phyloP scores from a whole-genome alignment of 1,140 invertebrate genomes.

The Drosophila seguyi region DNA sequence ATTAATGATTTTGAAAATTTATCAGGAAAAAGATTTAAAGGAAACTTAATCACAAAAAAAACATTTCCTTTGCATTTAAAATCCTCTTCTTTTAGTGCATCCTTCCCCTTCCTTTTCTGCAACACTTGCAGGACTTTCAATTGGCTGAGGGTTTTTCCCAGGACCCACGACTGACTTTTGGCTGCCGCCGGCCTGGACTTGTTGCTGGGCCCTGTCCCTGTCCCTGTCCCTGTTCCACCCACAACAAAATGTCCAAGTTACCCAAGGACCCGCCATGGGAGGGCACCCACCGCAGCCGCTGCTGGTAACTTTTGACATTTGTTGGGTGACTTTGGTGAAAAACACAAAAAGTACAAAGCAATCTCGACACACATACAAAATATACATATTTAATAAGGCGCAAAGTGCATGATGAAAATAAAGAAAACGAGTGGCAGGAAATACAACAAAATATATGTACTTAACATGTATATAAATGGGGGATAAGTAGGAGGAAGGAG shows the following conservation, averaged over 20 bases:
- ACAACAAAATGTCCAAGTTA: constrained; percentile 35
- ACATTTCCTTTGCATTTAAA: too few relatives aligned
- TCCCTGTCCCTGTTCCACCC: too few relatives aligned
- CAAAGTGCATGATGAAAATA: constrained; percentile 57
- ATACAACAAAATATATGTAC: not conserved
- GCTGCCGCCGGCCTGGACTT: constrained; percentile 27
- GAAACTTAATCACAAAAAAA: not conserved
- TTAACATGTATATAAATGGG: not conserved
- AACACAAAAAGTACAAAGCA: constrained; percentile 43
- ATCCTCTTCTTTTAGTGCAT: not conserved
- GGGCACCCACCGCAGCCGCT: not conserved
- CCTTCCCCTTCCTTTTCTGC: constrained; percentile 13
- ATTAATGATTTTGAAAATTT: too few relatives aligned
- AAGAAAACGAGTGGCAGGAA: not conserved
- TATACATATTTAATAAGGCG: constrained; percentile 69
- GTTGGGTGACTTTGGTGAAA: constrained; percentile 17
- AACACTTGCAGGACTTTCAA: constrained; percentile 31
- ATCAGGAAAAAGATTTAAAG: not conserved
- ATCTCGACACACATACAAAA: constrained; percentile 35
- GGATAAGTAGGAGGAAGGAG: not conserved
- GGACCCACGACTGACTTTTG: constrained; percentile 7
- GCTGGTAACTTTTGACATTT: constrained; percentile 48
- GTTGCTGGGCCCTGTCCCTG: constrained; percentile 7
- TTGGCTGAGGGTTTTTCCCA: constrained; percentile 19
- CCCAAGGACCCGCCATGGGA: constrained; percentile 7